Base-by-base conservation (phyloP, 1,140 invertebrate genomes). In the Hyles euphorbiae region DNA sequence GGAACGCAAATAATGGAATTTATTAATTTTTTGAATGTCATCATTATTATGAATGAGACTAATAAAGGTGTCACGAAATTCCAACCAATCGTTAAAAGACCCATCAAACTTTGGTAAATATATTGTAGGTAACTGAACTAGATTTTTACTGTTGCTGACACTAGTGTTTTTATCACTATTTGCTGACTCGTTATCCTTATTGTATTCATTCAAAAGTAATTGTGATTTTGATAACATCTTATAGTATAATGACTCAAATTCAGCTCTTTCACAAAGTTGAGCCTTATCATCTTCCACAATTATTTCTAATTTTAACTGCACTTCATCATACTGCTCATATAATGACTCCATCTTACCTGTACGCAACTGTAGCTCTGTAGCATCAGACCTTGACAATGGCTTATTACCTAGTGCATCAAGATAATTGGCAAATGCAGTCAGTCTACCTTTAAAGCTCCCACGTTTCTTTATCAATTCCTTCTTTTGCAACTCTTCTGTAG, bases 1-100 rank as follows among this genome's bases (percentile, higher is more conserved):
- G 7, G 43, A 36, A 7, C 40, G 36, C 9, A 55, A 44, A 33
- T 55, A 55, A 46, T 55, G 53, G 45, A 55, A 55, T 11, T 55
- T 55, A 55, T 55, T 54, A 7, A 54, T 54, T n/a, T 54, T 36
- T 12, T 54, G 5, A 7, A 45, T 55, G 5, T 55, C 53, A 33
- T 55, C 22, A 6, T 55, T 55, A 7, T 3, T 44, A n/a, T 55
- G n/a, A 3, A 32, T 45, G 40, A 55, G 53, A 45, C 53, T 55
- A 32, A 12, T 55, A 32, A 55, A 45, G 34, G 43, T 32, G 22
- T 55, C 53, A 45, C 34, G 36, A 33, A 45, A 55, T 45, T 55
- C 43, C 34, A 55, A 45, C 53, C 43, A 55, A 9, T 55, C 22
- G 6, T 11, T n/a, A 11, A 40, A 54, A 43, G 36, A 54, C 36